These are phyloP conservation scores for Anguilla obscura DNA, from an alignment of 2,797 vertebrate genomes.

Conservation along the genomic window DNA sequence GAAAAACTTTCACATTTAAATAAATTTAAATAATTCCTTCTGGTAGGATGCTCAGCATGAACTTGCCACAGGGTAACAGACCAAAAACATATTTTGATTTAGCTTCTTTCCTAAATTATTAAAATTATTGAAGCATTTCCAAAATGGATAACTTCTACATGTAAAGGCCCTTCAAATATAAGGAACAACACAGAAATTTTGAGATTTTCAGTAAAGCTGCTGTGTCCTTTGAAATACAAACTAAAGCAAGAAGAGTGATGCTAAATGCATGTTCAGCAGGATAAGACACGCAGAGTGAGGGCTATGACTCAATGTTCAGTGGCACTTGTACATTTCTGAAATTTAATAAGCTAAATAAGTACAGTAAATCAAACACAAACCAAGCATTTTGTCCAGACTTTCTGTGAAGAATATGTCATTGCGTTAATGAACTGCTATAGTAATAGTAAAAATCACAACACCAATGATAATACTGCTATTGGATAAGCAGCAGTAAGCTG, in stretches of 20 bases:
- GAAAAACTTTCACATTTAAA: no score
- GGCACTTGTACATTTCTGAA: constrained; percentile 3
- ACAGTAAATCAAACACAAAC: constrained; percentile 70
- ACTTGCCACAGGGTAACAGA: no score
- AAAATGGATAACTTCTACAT: background rate
- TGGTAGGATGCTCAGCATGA: no score
- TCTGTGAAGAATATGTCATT: constrained; percentile 28
- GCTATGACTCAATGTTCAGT: constrained; percentile 14
- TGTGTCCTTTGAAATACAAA: constrained; percentile 7
- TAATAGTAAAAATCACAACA: constrained; percentile 34
- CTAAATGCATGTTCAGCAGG: constrained; percentile 25
- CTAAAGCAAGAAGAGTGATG: constrained; percentile 11
- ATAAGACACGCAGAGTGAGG: background rate
- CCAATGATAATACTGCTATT: constrained; percentile 47
- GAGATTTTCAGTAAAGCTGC: background rate
- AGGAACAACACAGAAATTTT: background rate
- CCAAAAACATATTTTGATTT: no score
- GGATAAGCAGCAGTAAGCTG: constrained; percentile 49
- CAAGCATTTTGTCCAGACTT: constrained; percentile 49
- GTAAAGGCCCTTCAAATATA: background rate
- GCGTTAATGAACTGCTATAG: constrained; percentile 39
- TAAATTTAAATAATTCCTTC: no score
- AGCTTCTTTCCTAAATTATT: background rate
- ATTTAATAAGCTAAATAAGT: constrained; percentile 58
- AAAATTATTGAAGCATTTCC: background rate